Conservation (phyloP, 2,113 vertebrate genomes). For the Sminthopsis crassicaudata region DNA sequence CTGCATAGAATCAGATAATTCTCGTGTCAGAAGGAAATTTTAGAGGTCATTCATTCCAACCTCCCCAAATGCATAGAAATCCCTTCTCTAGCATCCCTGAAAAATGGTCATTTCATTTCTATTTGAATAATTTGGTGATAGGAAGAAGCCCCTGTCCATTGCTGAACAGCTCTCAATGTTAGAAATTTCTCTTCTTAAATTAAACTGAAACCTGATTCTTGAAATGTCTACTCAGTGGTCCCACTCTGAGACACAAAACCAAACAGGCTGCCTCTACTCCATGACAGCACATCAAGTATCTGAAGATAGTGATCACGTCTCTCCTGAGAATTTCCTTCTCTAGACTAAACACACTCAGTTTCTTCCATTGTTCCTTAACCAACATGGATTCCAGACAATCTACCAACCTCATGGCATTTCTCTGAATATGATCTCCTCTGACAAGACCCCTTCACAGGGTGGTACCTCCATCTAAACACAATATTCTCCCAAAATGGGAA, state of each 20-base stretch:
- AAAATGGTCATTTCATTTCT: not conserved
- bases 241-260: not conserved
- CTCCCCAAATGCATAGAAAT: slow-evolving; percentile 30
- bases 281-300: not conserved
- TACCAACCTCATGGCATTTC: not conserved
- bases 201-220: not conserved
- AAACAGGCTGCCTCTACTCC: not conserved
- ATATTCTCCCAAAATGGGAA: not conserved
- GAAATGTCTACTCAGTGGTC: not conserved
- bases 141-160: not conserved
- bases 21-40: not conserved
- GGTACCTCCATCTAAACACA: not conserved
- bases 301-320: not conserved
- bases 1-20: not conserved
- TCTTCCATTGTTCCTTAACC: not conserved
- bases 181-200: not conserved
- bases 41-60: not conserved
- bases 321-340: not conserved
- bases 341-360: not conserved
- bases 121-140: slow-evolving; percentile 1
- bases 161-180: not conserved
- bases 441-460: not conserved
- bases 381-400: not conserved
- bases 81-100: slow-evolving; percentile 30
- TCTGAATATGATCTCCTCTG: not conserved